Conservation (phyloP, 2,113 vertebrate species). For the Dromiciops gliroides region DNA sequence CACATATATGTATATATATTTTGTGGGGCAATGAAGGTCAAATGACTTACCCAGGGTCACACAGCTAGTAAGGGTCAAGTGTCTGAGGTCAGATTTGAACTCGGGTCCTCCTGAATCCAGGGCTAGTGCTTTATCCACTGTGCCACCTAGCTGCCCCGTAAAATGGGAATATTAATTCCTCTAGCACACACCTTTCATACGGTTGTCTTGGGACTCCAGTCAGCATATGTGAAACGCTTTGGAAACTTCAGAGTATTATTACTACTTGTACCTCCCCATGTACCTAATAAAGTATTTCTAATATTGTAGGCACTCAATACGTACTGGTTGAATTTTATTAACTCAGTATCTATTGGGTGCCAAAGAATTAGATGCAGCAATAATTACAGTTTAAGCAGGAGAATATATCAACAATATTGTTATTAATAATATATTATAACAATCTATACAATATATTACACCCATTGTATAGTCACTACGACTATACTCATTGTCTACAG, state of each 20-base stretch:
- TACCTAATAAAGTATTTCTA: background rate
- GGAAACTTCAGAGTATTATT: background rate
- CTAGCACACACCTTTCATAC: background rate
- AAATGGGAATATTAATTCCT: background rate
- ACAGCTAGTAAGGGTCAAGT: no score
- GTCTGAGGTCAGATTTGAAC: no score
- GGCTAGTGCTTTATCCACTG: no score
- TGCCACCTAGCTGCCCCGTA: no score
- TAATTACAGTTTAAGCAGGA: background rate
- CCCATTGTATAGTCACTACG: background rate
- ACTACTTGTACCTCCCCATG: background rate
- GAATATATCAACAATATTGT: background rate
- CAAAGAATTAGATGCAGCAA: background rate
- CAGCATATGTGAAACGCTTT: background rate
- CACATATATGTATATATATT: no score
- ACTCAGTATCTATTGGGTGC: background rate
- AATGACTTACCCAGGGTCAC: no score
- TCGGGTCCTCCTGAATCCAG: no score
- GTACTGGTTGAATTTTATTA: background rate
- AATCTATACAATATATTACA: background rate
- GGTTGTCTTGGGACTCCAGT: background rate
- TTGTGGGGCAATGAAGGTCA: no score
- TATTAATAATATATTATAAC: no score
- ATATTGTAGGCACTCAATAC: background rate
- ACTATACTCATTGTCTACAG: background rate